Conservation (phyloP, 2,797 vertebrate genomes). For the Lagocephalus sceleratus region DNA sequence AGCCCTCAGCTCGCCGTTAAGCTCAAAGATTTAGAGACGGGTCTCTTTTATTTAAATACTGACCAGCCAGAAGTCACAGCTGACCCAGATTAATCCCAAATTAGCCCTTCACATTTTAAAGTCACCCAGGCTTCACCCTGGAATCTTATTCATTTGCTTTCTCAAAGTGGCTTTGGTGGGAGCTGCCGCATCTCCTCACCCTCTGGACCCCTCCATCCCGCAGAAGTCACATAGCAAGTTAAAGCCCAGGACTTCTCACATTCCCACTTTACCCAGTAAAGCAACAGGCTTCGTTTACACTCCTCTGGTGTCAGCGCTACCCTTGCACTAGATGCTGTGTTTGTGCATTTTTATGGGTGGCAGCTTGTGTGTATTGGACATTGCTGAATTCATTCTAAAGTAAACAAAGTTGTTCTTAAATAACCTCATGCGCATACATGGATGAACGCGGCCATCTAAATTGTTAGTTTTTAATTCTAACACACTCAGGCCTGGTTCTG, state of each 20-base stretch:
- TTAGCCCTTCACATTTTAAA: slow-evolving; percentile 30
- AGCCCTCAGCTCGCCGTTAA: slow-evolving; percentile 15
- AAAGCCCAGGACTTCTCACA: slow-evolving; percentile 69
- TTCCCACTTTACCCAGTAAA: slow-evolving; percentile 75
- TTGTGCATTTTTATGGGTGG: slow-evolving; percentile 71
- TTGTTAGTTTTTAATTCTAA: too few species aligned
- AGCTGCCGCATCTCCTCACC: slow-evolving; percentile 12
- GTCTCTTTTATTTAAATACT: slow-evolving; percentile 17
- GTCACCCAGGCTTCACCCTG: slow-evolving; percentile 20
- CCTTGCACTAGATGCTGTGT: slow-evolving; percentile 79
- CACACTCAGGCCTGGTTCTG: too few species aligned
- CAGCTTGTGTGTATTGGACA: slow-evolving; percentile 39
- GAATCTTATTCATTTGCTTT: slow-evolving; percentile 62
- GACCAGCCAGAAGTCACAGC: slow-evolving; percentile 4
- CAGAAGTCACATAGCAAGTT: slow-evolving; percentile 44
- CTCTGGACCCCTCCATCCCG: slow-evolving; percentile 10
- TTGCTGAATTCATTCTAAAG: slow-evolving; percentile 25
- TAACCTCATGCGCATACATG: slow-evolving; percentile 3
- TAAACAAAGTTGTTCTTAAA: slow-evolving; percentile 30
- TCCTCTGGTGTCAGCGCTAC: slow-evolving; percentile 57
- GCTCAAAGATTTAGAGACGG: slow-evolving; percentile 13
- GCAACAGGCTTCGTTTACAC: slow-evolving; percentile 75
- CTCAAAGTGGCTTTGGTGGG: slow-evolving; percentile 55
- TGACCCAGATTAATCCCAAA: slow-evolving; percentile 21
- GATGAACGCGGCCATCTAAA: not conserved